Evolutionary conservation across 2,113 vertebrate species (phyloP).

Genomic region (Capreolus pygargus): DNA sequence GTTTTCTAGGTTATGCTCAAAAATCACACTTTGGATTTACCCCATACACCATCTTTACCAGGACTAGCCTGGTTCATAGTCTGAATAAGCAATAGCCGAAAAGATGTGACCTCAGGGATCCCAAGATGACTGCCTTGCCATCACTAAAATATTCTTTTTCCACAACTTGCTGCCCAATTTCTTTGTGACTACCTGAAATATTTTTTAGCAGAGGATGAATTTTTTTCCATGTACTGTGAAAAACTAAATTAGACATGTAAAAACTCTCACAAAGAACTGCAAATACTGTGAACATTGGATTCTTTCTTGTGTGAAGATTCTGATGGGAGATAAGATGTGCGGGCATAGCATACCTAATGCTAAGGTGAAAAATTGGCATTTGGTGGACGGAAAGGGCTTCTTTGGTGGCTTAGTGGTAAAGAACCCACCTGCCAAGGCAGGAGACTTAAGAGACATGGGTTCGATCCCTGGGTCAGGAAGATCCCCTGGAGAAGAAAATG

Average conservation of each 20-base stretch:
- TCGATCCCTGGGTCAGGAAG: not conserved
- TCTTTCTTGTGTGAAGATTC: not conserved
- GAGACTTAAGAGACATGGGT: not conserved
- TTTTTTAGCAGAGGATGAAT: not conserved
- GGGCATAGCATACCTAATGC: rapidly evolving
- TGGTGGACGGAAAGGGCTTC: not conserved
- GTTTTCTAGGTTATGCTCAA: not conserved
- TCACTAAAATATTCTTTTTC: not conserved
- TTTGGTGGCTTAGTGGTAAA: not conserved
- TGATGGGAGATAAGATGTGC: not conserved
- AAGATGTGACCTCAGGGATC: not conserved
- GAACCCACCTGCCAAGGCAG: not conserved
- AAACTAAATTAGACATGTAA: not conserved
- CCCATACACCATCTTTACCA: not conserved
- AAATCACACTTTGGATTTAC: not conserved
- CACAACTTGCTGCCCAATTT: rapidly evolving
- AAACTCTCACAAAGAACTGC: not conserved
- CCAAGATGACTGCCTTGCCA: not conserved
- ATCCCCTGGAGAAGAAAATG: not conserved
- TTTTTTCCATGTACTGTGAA: not conserved
- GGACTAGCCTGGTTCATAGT: not conserved
- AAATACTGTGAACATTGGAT: not conserved
- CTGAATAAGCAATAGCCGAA: not conserved
- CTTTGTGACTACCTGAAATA: not conserved
- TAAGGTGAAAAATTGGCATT: not conserved